Evolutionary conservation across 2,797 vertebrate genomes (phyloP).

Genomic region (Pygocentrus nattereri): DNA sequence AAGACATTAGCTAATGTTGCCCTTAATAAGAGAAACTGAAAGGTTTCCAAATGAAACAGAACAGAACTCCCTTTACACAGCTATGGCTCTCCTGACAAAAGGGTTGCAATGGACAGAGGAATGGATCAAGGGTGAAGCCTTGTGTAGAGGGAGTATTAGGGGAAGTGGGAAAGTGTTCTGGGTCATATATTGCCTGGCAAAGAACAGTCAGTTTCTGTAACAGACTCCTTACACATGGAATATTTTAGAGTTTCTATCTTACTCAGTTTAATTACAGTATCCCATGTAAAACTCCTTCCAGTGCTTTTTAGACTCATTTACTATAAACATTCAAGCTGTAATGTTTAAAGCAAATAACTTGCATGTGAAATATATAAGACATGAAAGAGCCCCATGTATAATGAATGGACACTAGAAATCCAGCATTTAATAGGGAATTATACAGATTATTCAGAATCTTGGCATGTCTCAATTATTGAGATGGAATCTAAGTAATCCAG

Average conservation of each 20-base stretch:
- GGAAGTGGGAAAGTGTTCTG: slow-evolving; percentile 40
- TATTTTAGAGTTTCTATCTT: slow-evolving; percentile 42
- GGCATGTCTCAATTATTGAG: too few relatives aligned
- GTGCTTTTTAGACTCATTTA: neutral
- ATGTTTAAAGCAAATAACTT: neutral
- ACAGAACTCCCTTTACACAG: slow-evolving; percentile 62
- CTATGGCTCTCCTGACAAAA: slow-evolving; percentile 62
- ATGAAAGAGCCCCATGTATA: neutral
- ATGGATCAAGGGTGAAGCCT: slow-evolving; percentile 46
- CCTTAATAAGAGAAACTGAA: slow-evolving; percentile 61
- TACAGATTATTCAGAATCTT: too few relatives aligned
- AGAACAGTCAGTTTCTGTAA: slow-evolving; percentile 54
- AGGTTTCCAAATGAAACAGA: slow-evolving; percentile 72
- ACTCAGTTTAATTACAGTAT: neutral
- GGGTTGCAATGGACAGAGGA: slow-evolving; percentile 55
- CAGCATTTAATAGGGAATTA: too few relatives aligned
- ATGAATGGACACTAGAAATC: neutral
- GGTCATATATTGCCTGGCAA: slow-evolving; percentile 65
- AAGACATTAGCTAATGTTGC: slow-evolving; percentile 76
- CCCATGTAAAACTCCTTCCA: neutral
- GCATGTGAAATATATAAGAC: neutral
- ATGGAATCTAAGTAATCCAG: too few relatives aligned
- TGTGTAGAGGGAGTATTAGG: slow-evolving; percentile 47
- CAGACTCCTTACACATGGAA: slow-evolving; percentile 33
- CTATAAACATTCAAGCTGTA: neutral